A percentile compares a stretch with the other conserved stretches of the same genome.
phyloP scores from a whole-genome alignment of 2,113 vertebrate genomes.

The Dasyurus viverrinus region DNA sequence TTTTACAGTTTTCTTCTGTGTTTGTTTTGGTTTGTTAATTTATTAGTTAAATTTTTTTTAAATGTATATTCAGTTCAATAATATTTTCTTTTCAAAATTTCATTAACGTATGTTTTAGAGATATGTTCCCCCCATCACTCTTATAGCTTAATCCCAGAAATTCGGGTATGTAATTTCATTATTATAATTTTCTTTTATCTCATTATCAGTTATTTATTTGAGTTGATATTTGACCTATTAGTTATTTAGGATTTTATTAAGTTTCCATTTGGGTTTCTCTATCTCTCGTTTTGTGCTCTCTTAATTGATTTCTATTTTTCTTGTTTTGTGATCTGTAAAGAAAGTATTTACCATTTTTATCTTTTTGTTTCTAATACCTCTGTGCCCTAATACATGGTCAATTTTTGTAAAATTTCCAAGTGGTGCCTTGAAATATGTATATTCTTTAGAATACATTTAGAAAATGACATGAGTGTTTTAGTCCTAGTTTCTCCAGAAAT shows the following conservation, averaged over 20 bases:
- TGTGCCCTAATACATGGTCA: not conserved
- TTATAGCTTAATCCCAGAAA: no score
- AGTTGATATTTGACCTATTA: not conserved
- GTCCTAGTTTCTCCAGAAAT: not conserved
- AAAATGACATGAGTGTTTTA: not conserved
- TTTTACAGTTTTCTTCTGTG: not conserved
- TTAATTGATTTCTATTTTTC: no score
- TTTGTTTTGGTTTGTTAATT: not conserved
- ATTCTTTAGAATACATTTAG: not conserved
- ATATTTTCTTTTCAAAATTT: not conserved
- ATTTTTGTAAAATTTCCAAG: no score
- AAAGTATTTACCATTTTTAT: no score
- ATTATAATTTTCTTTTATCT: not conserved
- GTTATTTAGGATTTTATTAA: no score
- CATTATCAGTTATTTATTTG: not conserved
- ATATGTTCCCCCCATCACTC: not conserved
- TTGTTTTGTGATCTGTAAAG: no score
- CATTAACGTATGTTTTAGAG: not conserved
- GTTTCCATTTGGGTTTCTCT: no score
- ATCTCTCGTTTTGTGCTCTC: no score
- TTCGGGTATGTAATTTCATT: no score
- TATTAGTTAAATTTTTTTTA: not conserved
- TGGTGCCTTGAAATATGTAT: not conserved
- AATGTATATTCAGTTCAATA: not conserved
- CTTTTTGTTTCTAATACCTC: not conserved